These are phyloP conservation scores for Melanotaenia duboulayi DNA, from an alignment of 2,113 vertebrate genomes.

Conservation along the genomic window DNA sequence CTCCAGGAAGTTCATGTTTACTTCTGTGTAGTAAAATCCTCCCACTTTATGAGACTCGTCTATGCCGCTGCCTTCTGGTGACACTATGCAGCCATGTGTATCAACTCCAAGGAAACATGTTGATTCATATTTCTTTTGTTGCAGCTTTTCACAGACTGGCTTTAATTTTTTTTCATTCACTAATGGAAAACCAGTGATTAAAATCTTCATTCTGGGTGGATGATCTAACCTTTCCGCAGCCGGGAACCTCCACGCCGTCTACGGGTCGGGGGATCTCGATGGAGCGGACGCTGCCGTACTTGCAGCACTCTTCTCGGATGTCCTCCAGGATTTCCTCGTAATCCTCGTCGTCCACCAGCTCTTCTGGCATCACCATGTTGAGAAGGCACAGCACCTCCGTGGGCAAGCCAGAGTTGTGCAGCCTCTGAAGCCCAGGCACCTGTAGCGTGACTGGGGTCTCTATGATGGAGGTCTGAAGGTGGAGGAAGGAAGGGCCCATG, in stretches of 20 bases:
- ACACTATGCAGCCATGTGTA: too few species aligned
- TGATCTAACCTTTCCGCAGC: conserved; percentile 79
- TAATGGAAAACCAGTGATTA: too few species aligned
- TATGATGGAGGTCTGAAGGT: conserved; percentile 67
- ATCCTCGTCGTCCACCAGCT: conserved; percentile 84
- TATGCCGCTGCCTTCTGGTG: too few species aligned
- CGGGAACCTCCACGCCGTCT: conserved; percentile 81
- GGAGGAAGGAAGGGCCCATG: background rate
- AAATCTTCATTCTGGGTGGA: too few species aligned
- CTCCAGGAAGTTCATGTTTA: too few species aligned
- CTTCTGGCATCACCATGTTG: conserved; percentile 85
- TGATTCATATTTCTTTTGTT: too few species aligned
- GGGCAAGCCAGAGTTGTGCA: conserved; percentile 78
- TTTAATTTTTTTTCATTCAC: too few species aligned
- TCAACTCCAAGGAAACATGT: too few species aligned
- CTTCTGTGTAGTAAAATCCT: too few species aligned
- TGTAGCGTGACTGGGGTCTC: conserved; percentile 82
- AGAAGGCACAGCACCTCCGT: conserved; percentile 84
- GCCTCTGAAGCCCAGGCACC: conserved; percentile 79
- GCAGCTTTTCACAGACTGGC: too few species aligned
- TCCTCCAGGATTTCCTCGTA: conserved; percentile 86
- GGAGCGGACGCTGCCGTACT: conserved; percentile 82
- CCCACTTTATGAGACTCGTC: too few species aligned
- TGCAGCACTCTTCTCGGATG: conserved; percentile 84
- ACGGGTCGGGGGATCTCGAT: conserved; percentile 83